Base-by-base conservation (phyloP, 2,797 vertebrate genomes). In the Allobates femoralis region DNA sequence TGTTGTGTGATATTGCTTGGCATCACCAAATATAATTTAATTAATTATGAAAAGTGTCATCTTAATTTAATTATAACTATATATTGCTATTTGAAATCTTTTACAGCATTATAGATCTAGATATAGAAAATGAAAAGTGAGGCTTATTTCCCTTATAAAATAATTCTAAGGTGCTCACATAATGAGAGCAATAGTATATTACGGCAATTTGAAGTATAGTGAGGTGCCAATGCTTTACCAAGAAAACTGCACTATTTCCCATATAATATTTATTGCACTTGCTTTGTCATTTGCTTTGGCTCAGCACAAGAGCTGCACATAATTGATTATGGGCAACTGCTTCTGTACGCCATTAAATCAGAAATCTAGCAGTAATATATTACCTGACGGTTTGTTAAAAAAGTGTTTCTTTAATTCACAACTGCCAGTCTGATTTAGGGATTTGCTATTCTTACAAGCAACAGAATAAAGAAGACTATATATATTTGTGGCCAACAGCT, bases 361-460 rank as follows among this genome's bases (percentile, higher is more conserved):
- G 14, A 81, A 30, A 81, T 28, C 19, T 37, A 69, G 46, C 23
- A 53, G 34, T 53, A 67, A 81, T 69, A 67, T 81, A n/a, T 55
- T 32, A 67, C 79, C 50, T 69, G 62, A 69, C 79, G 69, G 14
- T 32, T 53, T 69, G 64, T 16, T 55, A 4, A 69, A 53, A 32
- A 80, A 64, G 14, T 8, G 21, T 8, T 60, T 51, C 32, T 64
- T n/a, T 30, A 28, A 69, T 69, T 81, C 46, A 26, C 46, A 53
- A 23, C 28, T 32, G 62, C 26, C 62, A 67, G 62, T 26, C 46
- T 81, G 55, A 69, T 81, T 69, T 28, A 53, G 7, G 19, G 3
- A 81, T 69, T 46, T 69, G 50, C 32, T 81, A n/a, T 69, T 69
- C 62, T n/a, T 69, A 81, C 79, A 81, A 53, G 50, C 62, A 69